Evolutionary conservation across 2,113 vertebrate genomes (phyloP), one percentile per base, ranked within the genome.

Genomic region (Tympanuchus pallidicinctus): DNA sequence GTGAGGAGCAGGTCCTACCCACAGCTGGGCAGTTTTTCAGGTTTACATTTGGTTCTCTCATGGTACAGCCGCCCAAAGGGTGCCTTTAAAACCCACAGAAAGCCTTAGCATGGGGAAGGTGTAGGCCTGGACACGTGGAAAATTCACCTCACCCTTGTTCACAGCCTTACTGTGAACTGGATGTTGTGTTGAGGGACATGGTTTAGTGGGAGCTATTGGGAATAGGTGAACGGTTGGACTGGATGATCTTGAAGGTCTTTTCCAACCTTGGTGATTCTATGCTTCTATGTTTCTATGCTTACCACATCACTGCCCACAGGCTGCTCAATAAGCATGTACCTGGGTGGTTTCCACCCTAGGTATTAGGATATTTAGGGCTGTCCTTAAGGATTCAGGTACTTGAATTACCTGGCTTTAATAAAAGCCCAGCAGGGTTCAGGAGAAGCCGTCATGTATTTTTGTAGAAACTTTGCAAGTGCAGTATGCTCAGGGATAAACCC

Each of bases 1-100:
- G 1, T 2, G 40, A 65, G 28, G 47, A n/a, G 45, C 0, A 0
- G 13, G 36, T 24, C 69, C 48, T 54, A 42, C 50, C 36, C 2
- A 0, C 12, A 50, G 18, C 32, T 19, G 15, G 4, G 17, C 1
- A 5, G 16, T n/a, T 82, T 66, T 59, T 66, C 47, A 78, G 8
- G 42, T 13, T 56, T 36, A 8, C 27, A 11, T 45, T 13, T 2
- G 4, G 1, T 6, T 21, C 38, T 67, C 65, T 47, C 59, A 22
- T 16, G 42, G 61, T 48, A 82, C 79, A 60, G 15, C 32, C 11
- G 18, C 22, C 6, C 66, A 21, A 47, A 34, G 0, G 9, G 2
- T 7, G 22, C 22, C 27, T 63, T 80, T 63, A 56, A 50, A 36
- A 60, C 2, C 12, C 12, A 38, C 32, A 38, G 34, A 40, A 34